A percentile compares a stretch with the other conserved stretches of the same genome.
These are phyloP conservation scores for Parnassius smintheus DNA, from an alignment of 2,888 invertebrate species.

Conservation along the genomic window DNA sequence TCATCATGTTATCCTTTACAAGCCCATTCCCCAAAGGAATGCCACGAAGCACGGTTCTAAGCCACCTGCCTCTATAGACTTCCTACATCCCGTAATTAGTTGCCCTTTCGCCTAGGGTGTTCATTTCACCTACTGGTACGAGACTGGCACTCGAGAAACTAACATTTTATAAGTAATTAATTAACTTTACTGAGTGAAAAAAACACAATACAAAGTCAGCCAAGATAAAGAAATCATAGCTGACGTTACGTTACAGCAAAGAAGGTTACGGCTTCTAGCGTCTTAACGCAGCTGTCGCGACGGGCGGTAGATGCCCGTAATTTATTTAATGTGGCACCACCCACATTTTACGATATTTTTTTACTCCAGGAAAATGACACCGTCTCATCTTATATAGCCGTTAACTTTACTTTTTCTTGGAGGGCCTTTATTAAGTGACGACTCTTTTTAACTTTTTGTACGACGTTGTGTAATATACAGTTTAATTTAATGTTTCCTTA, in stretches of 20 bases:
- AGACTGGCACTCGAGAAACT: too few species aligned
- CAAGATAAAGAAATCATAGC: constrained; percentile 18
- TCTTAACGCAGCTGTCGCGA: constrained; percentile 57
- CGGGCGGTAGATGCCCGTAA: constrained; percentile 62
- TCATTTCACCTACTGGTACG: too few species aligned
- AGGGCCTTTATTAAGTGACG: constrained; percentile 73
- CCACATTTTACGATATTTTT: constrained; percentile 70
- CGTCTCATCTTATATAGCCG: constrained; percentile 73
- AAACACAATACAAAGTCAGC: constrained; percentile 6
- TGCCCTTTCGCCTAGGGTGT: too few species aligned
- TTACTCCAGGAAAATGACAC: constrained; percentile 62
- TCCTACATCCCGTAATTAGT: too few species aligned
- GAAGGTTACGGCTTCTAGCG: constrained; percentile 6
- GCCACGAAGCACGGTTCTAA: too few species aligned
- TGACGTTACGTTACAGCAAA: constrained; percentile 18
- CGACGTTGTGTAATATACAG: constrained; percentile 2
- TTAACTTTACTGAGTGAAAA: neutral
- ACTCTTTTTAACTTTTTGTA: constrained; percentile 52
- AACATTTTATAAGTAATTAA: too few species aligned
- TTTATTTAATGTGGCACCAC: constrained; percentile 72
- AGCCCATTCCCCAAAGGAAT: too few species aligned
- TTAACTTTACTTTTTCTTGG: constrained; percentile 62
- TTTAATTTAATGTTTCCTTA: too few species aligned
- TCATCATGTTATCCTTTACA: too few species aligned
- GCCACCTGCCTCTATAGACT: too few species aligned